Evolutionary conservation across 2,113 vertebrate genomes (phyloP).

Genomic region (Ancistrus triradiatus): DNA sequence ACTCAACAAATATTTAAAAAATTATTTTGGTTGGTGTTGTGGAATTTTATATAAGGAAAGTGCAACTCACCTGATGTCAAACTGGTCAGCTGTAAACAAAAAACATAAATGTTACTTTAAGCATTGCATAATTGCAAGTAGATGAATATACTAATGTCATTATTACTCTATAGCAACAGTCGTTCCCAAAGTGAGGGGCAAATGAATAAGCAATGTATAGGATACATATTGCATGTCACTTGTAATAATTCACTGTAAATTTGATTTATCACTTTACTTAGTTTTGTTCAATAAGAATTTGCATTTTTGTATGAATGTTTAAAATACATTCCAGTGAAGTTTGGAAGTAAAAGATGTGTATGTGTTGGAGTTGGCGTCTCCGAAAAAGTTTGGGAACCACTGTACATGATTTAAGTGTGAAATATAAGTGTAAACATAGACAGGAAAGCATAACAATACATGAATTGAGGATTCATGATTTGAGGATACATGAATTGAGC

Average conservation of each 20-base stretch:
- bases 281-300: too few species aligned
- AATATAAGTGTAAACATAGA: not conserved
- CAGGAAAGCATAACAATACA: not conserved
- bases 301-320: not conserved
- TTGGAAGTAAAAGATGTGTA: not conserved
- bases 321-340: not conserved
- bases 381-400: too few species aligned
- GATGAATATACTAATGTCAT: too few species aligned
- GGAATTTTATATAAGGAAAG: not conserved
- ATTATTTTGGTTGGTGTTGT: too few species aligned
- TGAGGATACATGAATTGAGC: not conserved
- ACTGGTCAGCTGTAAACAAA: conserved; percentile 49
- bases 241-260: not conserved
- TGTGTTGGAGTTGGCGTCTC: not conserved
- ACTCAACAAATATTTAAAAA: not conserved
- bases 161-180: too few species aligned
- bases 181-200: too few species aligned
- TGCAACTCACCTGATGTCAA: conserved; percentile 63
- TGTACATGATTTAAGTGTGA: not conserved
- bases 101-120: not conserved
- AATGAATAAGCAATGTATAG: too few species aligned
- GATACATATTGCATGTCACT: too few species aligned
- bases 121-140: too few species aligned
- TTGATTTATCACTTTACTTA: not conserved
- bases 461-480: not conserved